phyloP scores from a whole-genome alignment of 1,140 invertebrate genomes.

The Homarus americanus region DNA sequence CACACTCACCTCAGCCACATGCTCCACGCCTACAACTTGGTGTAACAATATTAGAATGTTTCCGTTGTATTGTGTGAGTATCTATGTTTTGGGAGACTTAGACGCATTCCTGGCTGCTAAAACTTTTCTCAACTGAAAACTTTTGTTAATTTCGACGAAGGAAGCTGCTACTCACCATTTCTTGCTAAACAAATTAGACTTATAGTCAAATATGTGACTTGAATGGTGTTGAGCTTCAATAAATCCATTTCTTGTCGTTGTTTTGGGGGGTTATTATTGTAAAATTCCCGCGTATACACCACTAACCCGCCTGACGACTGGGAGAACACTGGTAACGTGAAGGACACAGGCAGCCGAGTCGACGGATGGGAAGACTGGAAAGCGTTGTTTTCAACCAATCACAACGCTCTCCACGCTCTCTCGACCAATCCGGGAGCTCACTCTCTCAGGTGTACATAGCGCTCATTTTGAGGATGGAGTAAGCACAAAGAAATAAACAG shows the following conservation, averaged over 20 bases:
- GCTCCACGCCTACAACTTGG: not conserved
- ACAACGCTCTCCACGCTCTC: not conserved
- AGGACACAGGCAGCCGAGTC: too few species aligned
- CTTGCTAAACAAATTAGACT: not conserved
- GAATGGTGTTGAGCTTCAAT: not conserved
- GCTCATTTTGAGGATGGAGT: too few species aligned
- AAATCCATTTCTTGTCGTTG: not conserved
- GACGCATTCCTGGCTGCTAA: not conserved
- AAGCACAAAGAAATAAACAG: too few species aligned
- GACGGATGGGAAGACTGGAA: not conserved
- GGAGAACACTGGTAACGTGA: not conserved
- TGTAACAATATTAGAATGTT: not conserved
- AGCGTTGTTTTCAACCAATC: not conserved
- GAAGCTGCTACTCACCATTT: not conserved
- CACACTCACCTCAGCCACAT: not conserved
- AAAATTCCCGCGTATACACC: not conserved
- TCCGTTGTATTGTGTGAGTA: not conserved
- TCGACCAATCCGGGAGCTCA: not conserved
- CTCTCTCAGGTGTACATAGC: not conserved
- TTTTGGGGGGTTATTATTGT: not conserved
- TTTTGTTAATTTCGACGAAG: not conserved
- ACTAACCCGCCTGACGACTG: not conserved
- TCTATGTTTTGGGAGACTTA: too few species aligned
- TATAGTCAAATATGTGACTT: not conserved
- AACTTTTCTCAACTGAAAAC: not conserved